Evolutionary conservation across 2,113 vertebrate species (phyloP).

Genomic region (Corydoras maculifer): DNA sequence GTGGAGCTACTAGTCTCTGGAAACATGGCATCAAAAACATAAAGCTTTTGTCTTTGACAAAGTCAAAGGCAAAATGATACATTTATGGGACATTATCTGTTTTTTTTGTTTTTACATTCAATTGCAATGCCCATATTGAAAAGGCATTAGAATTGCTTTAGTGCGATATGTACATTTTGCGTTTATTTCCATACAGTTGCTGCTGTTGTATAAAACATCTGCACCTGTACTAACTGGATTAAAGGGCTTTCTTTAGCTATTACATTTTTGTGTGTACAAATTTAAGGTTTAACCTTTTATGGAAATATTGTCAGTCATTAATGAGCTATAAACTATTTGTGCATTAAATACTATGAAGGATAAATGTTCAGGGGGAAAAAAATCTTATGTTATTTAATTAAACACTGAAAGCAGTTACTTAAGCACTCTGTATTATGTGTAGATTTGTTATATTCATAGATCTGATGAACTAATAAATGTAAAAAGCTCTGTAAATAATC

Average conservation of each 20-base stretch:
- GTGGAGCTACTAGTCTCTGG: constrained; percentile 54
- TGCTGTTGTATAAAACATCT: constrained; percentile 59
- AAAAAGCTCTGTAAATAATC: constrained; percentile 45
- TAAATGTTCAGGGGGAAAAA: constrained; percentile 20
- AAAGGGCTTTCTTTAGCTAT: constrained; percentile 32
- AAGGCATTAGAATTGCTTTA: constrained; percentile 65
- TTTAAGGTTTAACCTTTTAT: constrained; percentile 25
- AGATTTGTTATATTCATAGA: constrained; percentile 41
- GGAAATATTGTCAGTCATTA: constrained; percentile 27
- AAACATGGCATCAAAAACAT: constrained; percentile 56
- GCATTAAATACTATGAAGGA: constrained; percentile 37
- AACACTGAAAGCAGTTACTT: constrained; percentile 42
- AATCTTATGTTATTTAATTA: constrained; percentile 33
- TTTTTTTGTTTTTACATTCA: constrained; percentile 65
- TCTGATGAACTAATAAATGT: constrained; percentile 33
- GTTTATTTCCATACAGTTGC: constrained; percentile 19
- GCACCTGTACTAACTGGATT: constrained; percentile 51
- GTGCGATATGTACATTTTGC: constrained; percentile 63
- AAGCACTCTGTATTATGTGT: constrained; percentile 44
- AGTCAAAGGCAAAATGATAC: constrained; percentile 55
- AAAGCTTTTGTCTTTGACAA: constrained; percentile 61
- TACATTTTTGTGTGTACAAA: constrained; percentile 21
- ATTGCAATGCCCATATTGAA: constrained; percentile 62
- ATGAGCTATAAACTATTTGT: constrained; percentile 26
- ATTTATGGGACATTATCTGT: constrained; percentile 53